Base-by-base conservation (phyloP, 2,888 invertebrate species). In the Ennomos quercinarius region DNA sequence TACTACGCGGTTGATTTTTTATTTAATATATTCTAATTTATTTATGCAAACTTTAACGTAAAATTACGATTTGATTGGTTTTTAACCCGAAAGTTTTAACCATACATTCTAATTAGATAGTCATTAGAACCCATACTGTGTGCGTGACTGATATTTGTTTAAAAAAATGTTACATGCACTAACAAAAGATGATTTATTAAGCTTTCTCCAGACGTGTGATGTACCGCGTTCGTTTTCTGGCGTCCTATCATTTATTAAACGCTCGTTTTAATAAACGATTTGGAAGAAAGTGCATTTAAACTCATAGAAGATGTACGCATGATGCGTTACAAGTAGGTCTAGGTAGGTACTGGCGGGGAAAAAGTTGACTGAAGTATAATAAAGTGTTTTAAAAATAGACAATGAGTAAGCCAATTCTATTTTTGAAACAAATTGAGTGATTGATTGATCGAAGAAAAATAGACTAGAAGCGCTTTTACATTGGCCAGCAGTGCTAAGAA, bases 151-250 rank as follows among this genome's bases (percentile, higher is more conserved):
- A 34, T 54, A 45, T 59, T 59, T 64, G 54, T 55, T 17, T 59
- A 58, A 62, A 55, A 59, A 62, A 45, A 35, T 54, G 78, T 79
- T 77, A 81, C 78, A 77, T 67, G 73, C 69, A 71, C 78, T 74
- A 81, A 87, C 85, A 89, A 87, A 86, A 78, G 84, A 84, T 82
- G 86, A 89, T 89, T 84, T 78, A 89, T 88, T 44, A 68, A 76
- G 76, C 78, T 83, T 80, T 76, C 81, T 81, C 78, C 74, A 79
- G 84, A 80, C 81, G 76, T 71, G 78, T 83, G 84, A 81, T 79
- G 79, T 78, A 81, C 77, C 72, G 68, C 73, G 73, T 72, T 79
- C 78, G 73, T 78, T 78, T 78, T 76, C 72, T 71, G 70, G 70
- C 76, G 69, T 75, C 79, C 70, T 75, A 74, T 83, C 80, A 83